Percentiles rank a stretch among this genome's conserved stretches.
These are phyloP conservation scores for Temnothorax unifasciatus DNA, from an alignment of 2,888 invertebrate genomes.

Conservation along the genomic window DNA sequence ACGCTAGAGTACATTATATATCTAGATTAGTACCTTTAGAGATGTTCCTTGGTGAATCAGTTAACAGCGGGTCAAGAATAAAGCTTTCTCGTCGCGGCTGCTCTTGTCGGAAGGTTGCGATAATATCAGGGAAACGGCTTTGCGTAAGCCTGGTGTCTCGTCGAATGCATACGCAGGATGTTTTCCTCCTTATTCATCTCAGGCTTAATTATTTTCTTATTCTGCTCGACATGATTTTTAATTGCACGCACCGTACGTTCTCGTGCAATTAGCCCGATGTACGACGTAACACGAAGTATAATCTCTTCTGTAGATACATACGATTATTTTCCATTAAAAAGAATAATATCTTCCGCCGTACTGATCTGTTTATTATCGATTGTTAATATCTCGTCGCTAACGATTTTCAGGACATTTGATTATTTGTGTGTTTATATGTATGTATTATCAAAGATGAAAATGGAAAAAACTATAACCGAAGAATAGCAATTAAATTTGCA, in stretches of 20 bases:
- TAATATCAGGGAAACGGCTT: conserved; percentile 49
- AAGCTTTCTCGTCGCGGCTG: conserved; percentile 52
- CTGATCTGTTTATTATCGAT: conserved; percentile 2
- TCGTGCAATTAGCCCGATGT: conserved; percentile 36
- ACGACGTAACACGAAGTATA: conserved; percentile 26
- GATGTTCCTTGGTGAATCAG: not conserved
- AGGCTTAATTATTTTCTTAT: conserved; percentile 38
- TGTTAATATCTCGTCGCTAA: not conserved
- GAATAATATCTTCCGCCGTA: conserved; percentile 3
- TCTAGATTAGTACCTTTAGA: not conserved
- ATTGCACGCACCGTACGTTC: conserved; percentile 38
- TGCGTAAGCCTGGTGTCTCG: conserved; percentile 37
- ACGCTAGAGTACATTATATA: not conserved
- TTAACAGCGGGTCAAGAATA: conserved; percentile 25
- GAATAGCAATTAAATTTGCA: not conserved
- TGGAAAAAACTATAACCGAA: not conserved
- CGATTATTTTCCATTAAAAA: conserved; percentile 22
- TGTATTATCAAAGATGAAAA: not conserved
- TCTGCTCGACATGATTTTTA: conserved; percentile 22
- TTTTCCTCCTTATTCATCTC: conserved; percentile 34
- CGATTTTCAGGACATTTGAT: not conserved
- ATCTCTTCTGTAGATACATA: not conserved
- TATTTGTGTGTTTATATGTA: not conserved
- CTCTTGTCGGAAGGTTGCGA: conserved; percentile 43
- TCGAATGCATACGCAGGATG: conserved; percentile 1